phyloP scores from a whole-genome alignment of 1,140 invertebrate genomes.

The Aphis craccivora region DNA sequence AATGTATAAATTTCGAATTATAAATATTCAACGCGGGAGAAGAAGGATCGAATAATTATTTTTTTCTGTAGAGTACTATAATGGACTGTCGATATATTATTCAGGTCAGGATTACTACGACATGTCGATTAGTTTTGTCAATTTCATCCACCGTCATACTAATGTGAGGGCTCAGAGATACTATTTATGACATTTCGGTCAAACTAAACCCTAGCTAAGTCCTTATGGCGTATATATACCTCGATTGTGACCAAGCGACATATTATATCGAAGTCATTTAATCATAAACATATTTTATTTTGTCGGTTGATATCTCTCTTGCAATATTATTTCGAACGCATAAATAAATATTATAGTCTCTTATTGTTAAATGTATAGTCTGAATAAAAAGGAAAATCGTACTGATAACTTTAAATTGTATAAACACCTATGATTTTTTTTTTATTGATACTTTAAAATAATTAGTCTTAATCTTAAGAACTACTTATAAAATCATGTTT shows the following conservation, averaged over 20 bases:
- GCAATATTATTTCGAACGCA: neutral
- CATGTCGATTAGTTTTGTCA: conserved; percentile 3
- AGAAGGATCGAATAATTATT: neutral
- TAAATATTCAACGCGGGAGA: neutral
- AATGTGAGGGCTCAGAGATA: neutral
- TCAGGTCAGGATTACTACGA: conserved; percentile 1
- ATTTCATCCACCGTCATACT: neutral
- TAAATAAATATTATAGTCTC: neutral
- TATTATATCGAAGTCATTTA: neutral
- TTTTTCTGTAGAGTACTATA: neutral
- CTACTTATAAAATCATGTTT: no score
- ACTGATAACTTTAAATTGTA: no score
- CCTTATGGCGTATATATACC: neutral
- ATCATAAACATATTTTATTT: neutral
- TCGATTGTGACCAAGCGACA: neutral
- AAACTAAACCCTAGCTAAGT: neutral
- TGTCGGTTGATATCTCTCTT: neutral
- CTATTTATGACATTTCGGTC: neutral
- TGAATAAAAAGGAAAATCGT: no score
- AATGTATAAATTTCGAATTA: neutral
- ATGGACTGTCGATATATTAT: neutral
- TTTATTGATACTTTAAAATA: no score
- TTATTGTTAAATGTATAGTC: no score
- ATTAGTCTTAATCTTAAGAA: no score
- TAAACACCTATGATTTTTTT: no score